Evolutionary conservation across 2,113 vertebrate genomes (phyloP).

Genomic region (Mirounga angustirostris): DNA sequence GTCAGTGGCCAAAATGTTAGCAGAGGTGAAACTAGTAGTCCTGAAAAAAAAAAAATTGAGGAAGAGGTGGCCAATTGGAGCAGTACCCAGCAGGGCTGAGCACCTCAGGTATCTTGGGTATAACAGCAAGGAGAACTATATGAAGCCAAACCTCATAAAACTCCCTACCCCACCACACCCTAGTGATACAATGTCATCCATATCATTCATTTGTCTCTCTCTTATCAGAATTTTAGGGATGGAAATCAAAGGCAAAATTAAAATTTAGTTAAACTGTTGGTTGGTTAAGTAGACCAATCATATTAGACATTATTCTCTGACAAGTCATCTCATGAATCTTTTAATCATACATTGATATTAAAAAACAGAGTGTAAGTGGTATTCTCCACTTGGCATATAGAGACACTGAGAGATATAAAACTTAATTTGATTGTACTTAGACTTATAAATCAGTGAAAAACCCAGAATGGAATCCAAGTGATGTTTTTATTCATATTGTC

Average conservation of each 20-base stretch:
- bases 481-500: slow-evolving; percentile 60
- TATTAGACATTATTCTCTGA: slow-evolving; percentile 44
- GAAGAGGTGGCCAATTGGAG: background rate
- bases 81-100: fast-evolving
- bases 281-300: background rate
- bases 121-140: background rate
- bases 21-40: background rate
- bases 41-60: background rate
- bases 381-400: background rate
- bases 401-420: slow-evolving; percentile 42
- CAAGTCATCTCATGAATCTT: slow-evolving; percentile 22
- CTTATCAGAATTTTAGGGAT: background rate
- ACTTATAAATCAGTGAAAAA: slow-evolving; percentile 62
- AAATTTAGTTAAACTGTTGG: background rate
- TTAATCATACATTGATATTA: background rate
- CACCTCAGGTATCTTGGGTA: background rate
- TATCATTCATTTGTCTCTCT: background rate
- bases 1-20: background rate
- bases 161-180: background rate
- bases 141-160: background rate
- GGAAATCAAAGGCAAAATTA: background rate
- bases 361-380: background rate
- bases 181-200: background rate
- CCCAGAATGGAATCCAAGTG: background rate
- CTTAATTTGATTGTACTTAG: slow-evolving; percentile 45